phyloP scores from a whole-genome alignment of 2,113 vertebrate genomes.

The Calidris pygmaea region DNA sequence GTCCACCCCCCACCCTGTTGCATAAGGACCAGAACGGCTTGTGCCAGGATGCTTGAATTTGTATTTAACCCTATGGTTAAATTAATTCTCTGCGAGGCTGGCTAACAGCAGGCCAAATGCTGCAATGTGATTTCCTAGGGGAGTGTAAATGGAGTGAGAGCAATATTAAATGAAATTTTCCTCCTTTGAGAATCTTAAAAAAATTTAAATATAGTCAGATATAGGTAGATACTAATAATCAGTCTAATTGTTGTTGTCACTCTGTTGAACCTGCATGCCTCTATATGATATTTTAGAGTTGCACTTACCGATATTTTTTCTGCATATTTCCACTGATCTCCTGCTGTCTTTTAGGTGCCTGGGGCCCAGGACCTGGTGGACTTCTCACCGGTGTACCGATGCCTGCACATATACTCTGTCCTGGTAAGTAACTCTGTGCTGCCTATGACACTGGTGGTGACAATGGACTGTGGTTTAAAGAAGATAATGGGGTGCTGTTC shows the following conservation, averaged over 20 bases:
- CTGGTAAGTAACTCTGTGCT: constrained; percentile 76
- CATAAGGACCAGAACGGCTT: fast-evolving
- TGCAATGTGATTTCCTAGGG: neutral
- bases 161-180: neutral
- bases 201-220: fast-evolving
- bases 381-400: constrained; percentile 95
- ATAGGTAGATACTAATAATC: no score
- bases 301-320: fast-evolving
- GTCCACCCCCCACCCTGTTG: fast-evolving
- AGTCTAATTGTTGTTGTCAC: no score
- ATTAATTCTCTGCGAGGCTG: neutral
- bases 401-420: constrained; percentile 95
- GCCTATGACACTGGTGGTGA: fast-evolving
- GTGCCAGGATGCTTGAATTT: neutral
- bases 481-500: neutral
- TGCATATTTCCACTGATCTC: neutral
- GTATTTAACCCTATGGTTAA: neutral
- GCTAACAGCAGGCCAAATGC: neutral
- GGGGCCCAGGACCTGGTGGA: constrained; percentile 96
- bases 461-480: neutral
- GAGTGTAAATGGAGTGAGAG: neutral
- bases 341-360: constrained; percentile 76
- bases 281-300: fast-evolving
- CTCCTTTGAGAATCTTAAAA: neutral
- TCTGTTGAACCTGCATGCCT: no score